Percentiles rank a stretch among this genome's conserved stretches.
phyloP scores from a whole-genome alignment of 1,140 invertebrate genomes.

The Aphidius ervi region DNA sequence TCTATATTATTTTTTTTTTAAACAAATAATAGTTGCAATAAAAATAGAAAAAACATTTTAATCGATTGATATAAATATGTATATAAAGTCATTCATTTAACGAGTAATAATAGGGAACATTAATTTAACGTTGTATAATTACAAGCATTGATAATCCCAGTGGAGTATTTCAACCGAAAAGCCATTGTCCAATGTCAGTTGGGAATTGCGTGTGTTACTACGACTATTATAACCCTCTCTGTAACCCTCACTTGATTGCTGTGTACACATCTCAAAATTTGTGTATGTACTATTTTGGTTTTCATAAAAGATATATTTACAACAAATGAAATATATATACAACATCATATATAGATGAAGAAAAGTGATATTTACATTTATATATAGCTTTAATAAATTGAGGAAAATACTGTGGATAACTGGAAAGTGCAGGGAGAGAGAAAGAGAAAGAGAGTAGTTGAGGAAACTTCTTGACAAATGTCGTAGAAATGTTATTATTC shows the following conservation, averaged over 20 bases:
- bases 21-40: too few species aligned
- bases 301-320: too few species aligned
- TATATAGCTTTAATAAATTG: background rate
- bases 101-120: constrained; percentile 19
- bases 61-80: background rate
- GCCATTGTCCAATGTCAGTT: constrained; percentile 15
- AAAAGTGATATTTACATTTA: background rate
- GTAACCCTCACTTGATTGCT: background rate
- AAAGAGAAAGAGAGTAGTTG: background rate
- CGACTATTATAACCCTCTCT: background rate
- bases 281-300: constrained; percentile 1
- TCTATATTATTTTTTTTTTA: too few species aligned
- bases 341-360: constrained; percentile 6
- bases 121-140: constrained; percentile 22
- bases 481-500: constrained; percentile 14
- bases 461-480: constrained; percentile 10
- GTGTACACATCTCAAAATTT: background rate
- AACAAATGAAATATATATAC: too few species aligned
- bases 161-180: constrained; percentile 12
- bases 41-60: background rate
- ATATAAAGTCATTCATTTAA: constrained; percentile 8
- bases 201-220: constrained; percentile 11
- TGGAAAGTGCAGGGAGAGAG: background rate
- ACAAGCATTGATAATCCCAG: constrained; percentile 21
- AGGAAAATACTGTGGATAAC: background rate